Evolutionary conservation across 1,140 invertebrate species (phyloP), one percentile per base, ranked within the genome.

Genomic region (Drosophila insularis): DNA sequence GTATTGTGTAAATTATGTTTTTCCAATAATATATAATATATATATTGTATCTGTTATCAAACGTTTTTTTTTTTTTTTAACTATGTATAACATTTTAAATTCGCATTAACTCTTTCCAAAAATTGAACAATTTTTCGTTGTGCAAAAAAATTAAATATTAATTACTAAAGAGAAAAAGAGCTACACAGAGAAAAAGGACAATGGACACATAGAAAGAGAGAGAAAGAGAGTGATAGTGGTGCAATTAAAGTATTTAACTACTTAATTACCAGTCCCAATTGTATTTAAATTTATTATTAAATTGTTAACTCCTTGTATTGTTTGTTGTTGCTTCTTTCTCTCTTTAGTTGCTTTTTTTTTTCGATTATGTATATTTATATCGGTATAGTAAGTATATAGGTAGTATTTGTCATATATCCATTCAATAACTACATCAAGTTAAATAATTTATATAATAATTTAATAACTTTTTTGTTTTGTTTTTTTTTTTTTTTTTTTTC

Each of bases 361-460:
- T 71, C 61, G 78, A 55, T 17, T 59, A 43, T 23, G 27, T 40
- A 68, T 75, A 68, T 10, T 8, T 11, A 35, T 35, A 35, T 8
- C n/a, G n/a, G n/a, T n/a, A n/a, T n/a, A n/a, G n/a, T n/a, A n/a
- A n/a, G 10, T 2, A 2, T 35, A 1, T 35, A 35, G 10, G 10
- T 37, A 37, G 35, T 37, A 37, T 13, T 40, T 63, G 65, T 75
- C 32, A 58, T 74, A 58, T 74, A 63, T 54, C 27, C 50, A 40
- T 75, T 59, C 58, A n/a, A 8, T 63, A 75, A 78, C 74, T 54
- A 77, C 74, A 77, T 71, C 75, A 40, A 55, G 71, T 62, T 77
- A 65, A 61, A 71, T 50, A 50, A 53, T 71, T 66, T 76, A 70
- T 68, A 73, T 23, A 55, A 66, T 43, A 67, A 35, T 63, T 14